Conservation (phyloP, 1,140 invertebrate species). For the Leptoteleia sp. region DNA sequence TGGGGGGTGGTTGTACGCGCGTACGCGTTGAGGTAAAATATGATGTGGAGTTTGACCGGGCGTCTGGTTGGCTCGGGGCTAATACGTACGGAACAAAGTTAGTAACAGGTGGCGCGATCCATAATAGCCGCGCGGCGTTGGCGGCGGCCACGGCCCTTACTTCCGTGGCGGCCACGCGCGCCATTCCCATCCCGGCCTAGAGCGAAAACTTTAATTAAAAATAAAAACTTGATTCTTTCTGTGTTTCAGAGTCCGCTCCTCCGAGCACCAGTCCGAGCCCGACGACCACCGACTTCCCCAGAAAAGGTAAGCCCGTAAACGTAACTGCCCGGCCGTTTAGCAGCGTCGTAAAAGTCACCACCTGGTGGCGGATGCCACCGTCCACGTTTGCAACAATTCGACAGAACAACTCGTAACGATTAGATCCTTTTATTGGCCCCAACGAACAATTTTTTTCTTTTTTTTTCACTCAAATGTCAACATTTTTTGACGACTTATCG, state of each 20-base stretch:
- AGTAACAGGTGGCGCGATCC: slow-evolving; percentile 80
- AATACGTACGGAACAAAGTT: slow-evolving; percentile 78
- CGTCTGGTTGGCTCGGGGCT: slow-evolving; percentile 69
- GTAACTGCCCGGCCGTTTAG: no score
- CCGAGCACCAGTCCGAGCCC: slow-evolving; percentile 83
- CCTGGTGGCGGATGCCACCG: no score
- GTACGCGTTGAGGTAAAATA: slow-evolving; percentile 71
- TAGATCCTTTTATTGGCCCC: no score
- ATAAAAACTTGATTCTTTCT: slow-evolving; percentile 71
- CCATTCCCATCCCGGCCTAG: slow-evolving; percentile 2
- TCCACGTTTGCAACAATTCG: no score
- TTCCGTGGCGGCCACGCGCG: slow-evolving; percentile 42
- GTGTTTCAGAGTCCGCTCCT: slow-evolving; percentile 82
- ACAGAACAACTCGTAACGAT: no score
- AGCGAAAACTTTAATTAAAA: slow-evolving; percentile 74
- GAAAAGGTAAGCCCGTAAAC: no score
- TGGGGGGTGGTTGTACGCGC: slow-evolving; percentile 16
- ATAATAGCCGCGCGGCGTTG: slow-evolving; percentile 69
- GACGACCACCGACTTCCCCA: slow-evolving; percentile 82
- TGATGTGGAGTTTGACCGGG: slow-evolving; percentile 73
- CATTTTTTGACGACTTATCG: no score
- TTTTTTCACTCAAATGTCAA: no score
- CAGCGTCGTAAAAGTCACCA: no score
- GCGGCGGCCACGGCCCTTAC: slow-evolving; percentile 23
- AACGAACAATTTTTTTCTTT: no score